Evolutionary conservation across 1,140 invertebrate species (phyloP).

Genomic region (Drosophila baimaii): DNA sequence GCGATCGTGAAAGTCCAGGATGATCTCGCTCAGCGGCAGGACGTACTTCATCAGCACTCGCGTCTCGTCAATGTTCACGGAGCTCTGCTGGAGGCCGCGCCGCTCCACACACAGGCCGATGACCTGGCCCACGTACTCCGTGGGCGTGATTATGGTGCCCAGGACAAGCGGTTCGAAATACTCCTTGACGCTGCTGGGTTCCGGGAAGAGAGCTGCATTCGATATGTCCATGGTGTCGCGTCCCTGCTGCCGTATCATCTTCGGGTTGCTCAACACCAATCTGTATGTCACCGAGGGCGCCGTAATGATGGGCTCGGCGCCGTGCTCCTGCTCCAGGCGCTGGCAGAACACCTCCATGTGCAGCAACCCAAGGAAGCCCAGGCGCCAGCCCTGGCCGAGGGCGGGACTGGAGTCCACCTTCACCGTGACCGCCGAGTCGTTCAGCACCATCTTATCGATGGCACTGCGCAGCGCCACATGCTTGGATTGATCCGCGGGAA

Average conservation of each 20-base stretch:
- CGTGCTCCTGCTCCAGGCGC: conserved; percentile 96
- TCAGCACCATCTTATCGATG: conserved; percentile 95
- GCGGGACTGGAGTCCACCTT: conserved; percentile 93
- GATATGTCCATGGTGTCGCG: conserved; percentile 90
- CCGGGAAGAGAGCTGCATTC: conserved; percentile 94
- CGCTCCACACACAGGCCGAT: conserved; percentile 91
- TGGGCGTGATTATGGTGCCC: conserved; percentile 96
- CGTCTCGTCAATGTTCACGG: conserved; percentile 92
- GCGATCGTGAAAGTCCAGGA: conserved; percentile 97
- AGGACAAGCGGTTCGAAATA: conserved; percentile 94
- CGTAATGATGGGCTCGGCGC: conserved; percentile 94
- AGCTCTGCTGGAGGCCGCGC: conserved; percentile 90
- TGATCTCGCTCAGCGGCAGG: conserved; percentile 96
- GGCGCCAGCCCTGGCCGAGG: conserved; percentile 96
- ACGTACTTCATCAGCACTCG: conserved; percentile 92
- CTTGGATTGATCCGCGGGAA: conserved; percentile 95
- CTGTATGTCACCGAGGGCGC: conserved; percentile 98
- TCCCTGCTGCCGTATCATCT: conserved; percentile 88
- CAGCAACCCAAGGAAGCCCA: conserved; percentile 96
- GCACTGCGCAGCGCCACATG: conserved; percentile 90
- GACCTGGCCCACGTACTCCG: conserved; percentile 89
- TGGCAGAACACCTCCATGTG: conserved; percentile 99
- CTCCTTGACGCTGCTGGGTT: conserved; percentile 88
- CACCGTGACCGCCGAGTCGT: conserved; percentile 95
- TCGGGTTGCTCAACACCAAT: conserved; percentile 88